Base-by-base conservation (phyloP, 2,888 invertebrate species). In the Hirudinaria manillensis region DNA sequence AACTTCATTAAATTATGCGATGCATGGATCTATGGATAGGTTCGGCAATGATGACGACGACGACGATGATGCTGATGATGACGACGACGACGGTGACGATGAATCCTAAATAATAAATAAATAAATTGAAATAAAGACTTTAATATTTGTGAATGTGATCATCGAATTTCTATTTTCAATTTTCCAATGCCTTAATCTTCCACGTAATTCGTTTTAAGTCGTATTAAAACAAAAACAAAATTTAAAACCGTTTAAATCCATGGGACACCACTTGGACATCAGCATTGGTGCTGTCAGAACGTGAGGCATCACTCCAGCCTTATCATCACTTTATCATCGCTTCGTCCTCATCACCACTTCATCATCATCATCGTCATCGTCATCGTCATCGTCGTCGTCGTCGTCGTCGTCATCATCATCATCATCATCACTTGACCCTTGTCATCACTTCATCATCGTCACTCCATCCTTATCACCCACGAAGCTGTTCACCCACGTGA, bases 381-480 rank as follows among this genome's bases (percentile, higher is more conserved):
- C 70, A 34, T 70, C 34, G 38, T 34, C 24, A 34, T 70, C 70
- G 24, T 70, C 70, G 32, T 70, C 70, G 32, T 70, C 19, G 32
- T 70, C 13, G 32, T 70, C 70, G 32, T 70, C 34, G 16, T 70
- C 70, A 34, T 70, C 70, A 34, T 70, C 70, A 34, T 70, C 70
- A 70, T 70, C 19, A 34, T 70, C 70, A 70, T 70, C 70, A 24
- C 24, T 27, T 66, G 21, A 21, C 19, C 24, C 71, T 74, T 71
- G n/a, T 70, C 76, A 6, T 74, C n/a, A n/a, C n/a, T n/a, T n/a
- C n/a, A 66, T 51, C 75, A 74, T n/a, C 70, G 21, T 34, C 70
- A 16, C 16, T 34, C 70, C 36, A 19, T 13, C 70, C 32, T 32
- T 16, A 16, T 70, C 10, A 16, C 16, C 36, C 36, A 16, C 32